A percentile compares a stretch with the other conserved stretches of the same genome.
Conservation (phyloP, 1,140 invertebrate species). For the Tetragonula clypearis region DNA sequence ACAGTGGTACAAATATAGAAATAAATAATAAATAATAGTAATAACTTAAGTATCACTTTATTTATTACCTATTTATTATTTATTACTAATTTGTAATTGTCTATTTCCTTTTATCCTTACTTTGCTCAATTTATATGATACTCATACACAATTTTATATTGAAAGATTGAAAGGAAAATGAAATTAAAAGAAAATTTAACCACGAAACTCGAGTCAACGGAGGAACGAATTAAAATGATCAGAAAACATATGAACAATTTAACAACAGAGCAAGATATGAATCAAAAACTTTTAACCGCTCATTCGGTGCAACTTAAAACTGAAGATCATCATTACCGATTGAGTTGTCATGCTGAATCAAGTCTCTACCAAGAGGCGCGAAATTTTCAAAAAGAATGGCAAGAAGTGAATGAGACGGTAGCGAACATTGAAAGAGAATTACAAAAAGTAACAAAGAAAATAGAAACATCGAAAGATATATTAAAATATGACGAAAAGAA, state of each 20-base stretch:
- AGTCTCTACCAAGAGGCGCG: conserved; percentile 81
- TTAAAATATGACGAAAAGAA: conserved; percentile 85
- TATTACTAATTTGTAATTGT: neutral
- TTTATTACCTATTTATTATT: no score
- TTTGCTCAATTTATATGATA: neutral
- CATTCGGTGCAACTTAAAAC: conserved; percentile 84
- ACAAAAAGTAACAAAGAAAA: conserved; percentile 80
- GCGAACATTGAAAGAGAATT: conserved; percentile 74
- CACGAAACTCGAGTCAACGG: conserved; percentile 64
- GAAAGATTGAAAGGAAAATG: conserved; percentile 75
- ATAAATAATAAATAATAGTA: neutral
- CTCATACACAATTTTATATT: neutral
- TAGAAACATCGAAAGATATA: conserved; percentile 83
- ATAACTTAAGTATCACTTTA: neutral
- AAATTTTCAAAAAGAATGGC: conserved; percentile 81
- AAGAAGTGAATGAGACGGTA: conserved; percentile 79
- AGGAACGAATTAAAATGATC: conserved; percentile 70
- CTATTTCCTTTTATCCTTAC: neutral
- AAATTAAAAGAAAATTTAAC: conserved; percentile 67
- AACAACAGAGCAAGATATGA: conserved; percentile 69
- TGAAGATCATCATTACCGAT: conserved; percentile 83
- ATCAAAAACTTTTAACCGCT: conserved; percentile 82
- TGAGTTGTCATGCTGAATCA: conserved; percentile 81
- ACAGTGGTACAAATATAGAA: neutral
- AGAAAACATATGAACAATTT: conserved; percentile 67